Base-by-base conservation (phyloP, 2,113 vertebrate genomes). In the Dolichallabes microphthalmus region DNA sequence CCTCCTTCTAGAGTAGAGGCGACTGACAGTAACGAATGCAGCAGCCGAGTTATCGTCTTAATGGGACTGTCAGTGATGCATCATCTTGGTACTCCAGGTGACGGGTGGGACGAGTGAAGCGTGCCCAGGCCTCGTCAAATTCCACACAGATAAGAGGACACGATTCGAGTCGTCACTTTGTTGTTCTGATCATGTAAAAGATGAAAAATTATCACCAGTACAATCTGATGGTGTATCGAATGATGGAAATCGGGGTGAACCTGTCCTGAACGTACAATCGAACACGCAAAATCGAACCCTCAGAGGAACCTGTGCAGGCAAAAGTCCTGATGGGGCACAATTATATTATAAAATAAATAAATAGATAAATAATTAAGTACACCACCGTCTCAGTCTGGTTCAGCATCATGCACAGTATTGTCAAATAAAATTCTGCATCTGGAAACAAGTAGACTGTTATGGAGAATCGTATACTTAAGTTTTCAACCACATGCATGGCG, bases 71-170 rank as follows among this genome's bases (percentile, higher is more conserved):
- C 92, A 90, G 74, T 45, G 32, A 52, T 86, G 88, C 57, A 82
- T 91, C 88, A 52, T 89, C 89, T 86, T 88, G 79, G 88, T 91
- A 89, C 89, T 88, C 79, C 74, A 4, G 17, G 79, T 89, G 91
- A 92, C 90, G 89, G 88, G 63, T 85, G 64, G 88, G 91, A 92
- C 89, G 85, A 92, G 86, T 90, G 89, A 91, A 77, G 87, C 90
- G 82, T 60, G 89, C 90, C 86, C 64, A 20, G 20, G 66, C 86
- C 88, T 82, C 25, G 58, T 87, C 88, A 89, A 83, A 92, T 90
- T 90, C 87, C 55, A 82, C 82, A 69, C 79, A 75, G 87, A 86
- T 86, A 87, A 53, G 83, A 82, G 85, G 85, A 64, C 77, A 81
- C 85, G 91, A 88, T 90, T 90, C 45, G 53, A 73, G 39, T 30